Base-by-base conservation (phyloP, 2,113 vertebrate genomes). In the Macrotus californicus region DNA sequence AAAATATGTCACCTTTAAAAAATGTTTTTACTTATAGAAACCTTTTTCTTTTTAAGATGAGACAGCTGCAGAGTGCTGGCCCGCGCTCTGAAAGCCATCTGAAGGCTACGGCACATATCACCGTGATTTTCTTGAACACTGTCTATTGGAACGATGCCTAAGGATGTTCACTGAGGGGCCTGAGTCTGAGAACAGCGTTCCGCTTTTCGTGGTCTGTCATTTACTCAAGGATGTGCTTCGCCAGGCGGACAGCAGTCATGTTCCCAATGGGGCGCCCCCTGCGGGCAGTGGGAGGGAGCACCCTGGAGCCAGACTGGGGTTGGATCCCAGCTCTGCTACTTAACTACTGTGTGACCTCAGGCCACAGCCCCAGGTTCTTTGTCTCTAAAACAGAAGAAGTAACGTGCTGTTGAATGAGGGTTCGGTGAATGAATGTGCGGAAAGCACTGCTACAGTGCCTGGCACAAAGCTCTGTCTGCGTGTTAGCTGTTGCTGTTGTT, bases 251-350 rank as follows among this genome's bases (percentile, higher is more conserved):
- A 24, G 54, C 59, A 69, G 6, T 19, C 70, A 1, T 1, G 10
- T 14, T 5, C 7, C 15, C 7, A 11, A 4, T 4, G n/a, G 1
- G 0, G 46, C 41, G 24, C 24, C 18, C 2, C 16, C 48, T 6
- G 9, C 7, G 16, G 43, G 41, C 22, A 7, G 46, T 3, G n/a
- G 79, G 73, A 14, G 6, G n/a, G 67, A 12, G 36, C 22, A 1
- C 54, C 41, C 67, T 34, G 19, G 9, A 36, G 36, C 29, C 50
- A 72, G 43, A 2, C 29, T 8, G 16, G 6, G 50, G 36, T 3
- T 11, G 50, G 31, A 48, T 11, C 29, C 59, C 22, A 16, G 59
- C 76, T 61, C n/a, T 39, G 22, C 54, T 54, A 1, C 50, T 34
- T 73, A 1, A 9, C 41, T 43, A 76, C 10, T 8, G 7, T 21